These are phyloP conservation scores for Chironomus striatipennis DNA, from an alignment of 1,140 invertebrate species.

Conservation along the genomic window DNA sequence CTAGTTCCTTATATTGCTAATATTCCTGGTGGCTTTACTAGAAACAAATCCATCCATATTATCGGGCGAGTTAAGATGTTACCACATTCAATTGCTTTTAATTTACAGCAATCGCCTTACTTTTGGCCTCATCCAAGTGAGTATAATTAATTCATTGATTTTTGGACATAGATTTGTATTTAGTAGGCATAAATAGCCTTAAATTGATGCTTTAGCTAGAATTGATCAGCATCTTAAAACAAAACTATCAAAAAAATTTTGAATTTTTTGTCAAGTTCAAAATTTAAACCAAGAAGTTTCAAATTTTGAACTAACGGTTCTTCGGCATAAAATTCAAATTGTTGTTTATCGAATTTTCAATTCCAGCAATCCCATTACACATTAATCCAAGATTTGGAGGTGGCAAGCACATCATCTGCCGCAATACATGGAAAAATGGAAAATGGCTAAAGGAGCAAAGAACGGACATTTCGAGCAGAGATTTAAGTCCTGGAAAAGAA, in stretches of 20 bases:
- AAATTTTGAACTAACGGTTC: no score
- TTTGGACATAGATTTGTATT: no score
- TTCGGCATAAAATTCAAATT: no score
- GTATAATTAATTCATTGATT: no score
- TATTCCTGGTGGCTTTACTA: conserved; percentile 40
- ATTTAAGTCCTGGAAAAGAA: conserved; percentile 41
- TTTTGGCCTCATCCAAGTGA: conserved; percentile 50
- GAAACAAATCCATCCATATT: conserved; percentile 46
- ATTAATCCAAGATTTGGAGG: conserved; percentile 53
- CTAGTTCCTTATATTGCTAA: conserved; percentile 41
- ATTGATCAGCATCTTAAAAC: no score
- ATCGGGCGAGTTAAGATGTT: conserved; percentile 51
- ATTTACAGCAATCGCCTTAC: conserved; percentile 52
- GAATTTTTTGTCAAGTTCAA: no score
- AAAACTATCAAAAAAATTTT: no score
- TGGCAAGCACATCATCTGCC: conserved; percentile 40
- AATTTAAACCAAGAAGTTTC: no score
- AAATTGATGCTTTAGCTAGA: no score
- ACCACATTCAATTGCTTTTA: conserved; percentile 58
- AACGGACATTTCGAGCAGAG: conserved; percentile 37
- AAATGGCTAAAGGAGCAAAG: conserved; percentile 42
- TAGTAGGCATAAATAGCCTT: no score
- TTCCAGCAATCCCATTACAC: conserved; percentile 46
- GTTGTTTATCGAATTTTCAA: no score
- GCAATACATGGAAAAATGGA: conserved; percentile 44